phyloP scores from a whole-genome alignment of 1,140 invertebrate species.

The Plectrocnemia conspersa region DNA sequence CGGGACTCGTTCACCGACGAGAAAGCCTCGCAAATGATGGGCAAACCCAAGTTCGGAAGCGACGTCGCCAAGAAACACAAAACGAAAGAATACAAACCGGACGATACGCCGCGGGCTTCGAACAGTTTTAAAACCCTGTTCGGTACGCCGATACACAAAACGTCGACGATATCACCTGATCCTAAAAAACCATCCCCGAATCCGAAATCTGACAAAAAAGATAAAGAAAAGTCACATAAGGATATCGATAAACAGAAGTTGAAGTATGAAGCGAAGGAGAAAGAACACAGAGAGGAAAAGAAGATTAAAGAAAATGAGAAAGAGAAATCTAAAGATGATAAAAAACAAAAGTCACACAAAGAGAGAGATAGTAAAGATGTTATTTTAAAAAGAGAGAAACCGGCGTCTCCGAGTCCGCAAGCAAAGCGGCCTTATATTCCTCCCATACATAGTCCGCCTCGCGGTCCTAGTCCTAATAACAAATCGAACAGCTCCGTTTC shows the following conservation, averaged over 20 bases:
- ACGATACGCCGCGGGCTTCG: constrained; percentile 57
- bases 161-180: constrained; percentile 60
- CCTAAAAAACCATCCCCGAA: constrained; percentile 54
- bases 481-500: constrained; percentile 36
- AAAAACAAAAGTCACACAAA: constrained; percentile 58
- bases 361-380: constrained; percentile 61
- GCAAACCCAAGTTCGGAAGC: constrained; percentile 63
- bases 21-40: constrained; percentile 52
- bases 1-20: constrained; percentile 50
- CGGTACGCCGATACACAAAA: constrained; percentile 71
- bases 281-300: constrained; percentile 52
- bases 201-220: constrained; percentile 56
- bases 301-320: constrained; percentile 58
- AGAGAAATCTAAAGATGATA: constrained; percentile 59
- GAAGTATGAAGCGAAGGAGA: constrained; percentile 49
- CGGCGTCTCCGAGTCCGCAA: constrained; percentile 46
- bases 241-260: constrained; percentile 58
- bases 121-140: constrained; percentile 74
- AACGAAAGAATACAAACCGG: constrained; percentile 56
- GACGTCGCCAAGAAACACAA: constrained; percentile 64
- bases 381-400: constrained; percentile 46
- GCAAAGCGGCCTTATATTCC: constrained; percentile 60
- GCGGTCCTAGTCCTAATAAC: constrained; percentile 46
- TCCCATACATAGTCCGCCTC: constrained; percentile 41
- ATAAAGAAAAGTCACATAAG: constrained; percentile 52